Percentiles rank a stretch among this genome's conserved stretches.
Conservation (phyloP, 2,797 vertebrate species). For the Oreochromis mossambicus region DNA sequence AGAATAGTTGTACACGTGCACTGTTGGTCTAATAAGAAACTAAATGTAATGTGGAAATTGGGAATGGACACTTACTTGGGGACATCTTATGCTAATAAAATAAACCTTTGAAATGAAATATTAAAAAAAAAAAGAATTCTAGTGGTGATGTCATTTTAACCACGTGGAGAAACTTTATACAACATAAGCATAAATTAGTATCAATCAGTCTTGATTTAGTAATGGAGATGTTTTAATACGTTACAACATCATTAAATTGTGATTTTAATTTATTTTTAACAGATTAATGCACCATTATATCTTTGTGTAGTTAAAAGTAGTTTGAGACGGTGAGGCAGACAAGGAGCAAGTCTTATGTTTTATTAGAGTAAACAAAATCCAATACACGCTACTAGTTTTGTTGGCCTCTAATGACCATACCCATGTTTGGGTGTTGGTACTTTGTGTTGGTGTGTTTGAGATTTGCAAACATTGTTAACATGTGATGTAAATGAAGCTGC, state of each 20-base stretch:
- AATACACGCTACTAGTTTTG: neutral
- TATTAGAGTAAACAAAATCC: conserved; percentile 26
- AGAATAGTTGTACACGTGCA: neutral
- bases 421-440: neutral
- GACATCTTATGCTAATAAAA: neutral
- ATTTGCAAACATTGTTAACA: neutral
- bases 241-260: neutral
- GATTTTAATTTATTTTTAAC: neutral
- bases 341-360: conserved; percentile 29
- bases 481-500: conserved; percentile 1
- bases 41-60: neutral
- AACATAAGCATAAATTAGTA: neutral
- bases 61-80: neutral
- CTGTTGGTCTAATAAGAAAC: neutral
- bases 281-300: neutral
- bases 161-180: neutral
- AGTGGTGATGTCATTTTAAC: neutral
- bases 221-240: neutral
- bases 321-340: conserved; percentile 19
- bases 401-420: neutral
- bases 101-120: neutral
- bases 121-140: neutral
- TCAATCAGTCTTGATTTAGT: neutral
- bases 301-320: conserved; percentile 14
- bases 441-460: neutral